Base-by-base conservation (phyloP, 1,140 invertebrate species). In the Camponotus vicinus region DNA sequence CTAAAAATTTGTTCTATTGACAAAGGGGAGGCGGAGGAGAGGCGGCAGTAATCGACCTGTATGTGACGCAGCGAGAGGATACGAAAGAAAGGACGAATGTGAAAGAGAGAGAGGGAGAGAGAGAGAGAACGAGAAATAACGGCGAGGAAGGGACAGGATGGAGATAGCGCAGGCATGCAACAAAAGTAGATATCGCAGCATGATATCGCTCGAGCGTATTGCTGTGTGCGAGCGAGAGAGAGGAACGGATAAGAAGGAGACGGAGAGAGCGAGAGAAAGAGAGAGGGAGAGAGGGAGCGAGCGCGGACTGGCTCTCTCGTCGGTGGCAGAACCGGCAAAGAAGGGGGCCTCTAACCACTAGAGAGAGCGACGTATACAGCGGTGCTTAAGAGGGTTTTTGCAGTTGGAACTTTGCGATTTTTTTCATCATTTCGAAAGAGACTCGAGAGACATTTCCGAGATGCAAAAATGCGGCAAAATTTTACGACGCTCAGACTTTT, bases 151-250 rank as follows among this genome's bases (percentile, higher is more conserved):
- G 88, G 84, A 83, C 87, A 85, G 80, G 88, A 89, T 78, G 85
- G 78, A 89, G 87, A 89, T 89, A 88, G 87, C 88, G 76, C 76
- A 78, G 71, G 21, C 67, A 64, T 71, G 76, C 76, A 84, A 78
- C 75, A 85, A 77, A 77, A 77, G 88, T 84, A 88, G 77, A 80
- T 40, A 87, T 88, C 61, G 42, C 34, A 78, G 82, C 71, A 11
- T 70, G 64, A 63, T 69, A 69, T 42, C 57, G 32, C 69, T 5
- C 13, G 69, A 83, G 69, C 67, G 67, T 69, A 40, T 82, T 83
- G 40, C 79, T 15, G 49, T 37, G 55, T 5, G 55, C 1, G 8
- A 59, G 40, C 61, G 55, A 61, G n/a, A 66, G 70, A 71, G 6
- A 71, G 52, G 40, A 15, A 70, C 15, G 52, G 37, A 37, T 27